Evolutionary conservation across 2,888 invertebrate genomes (phyloP), one percentile per base, ranked within the genome.

Genomic region (Hedychridium roseum): DNA sequence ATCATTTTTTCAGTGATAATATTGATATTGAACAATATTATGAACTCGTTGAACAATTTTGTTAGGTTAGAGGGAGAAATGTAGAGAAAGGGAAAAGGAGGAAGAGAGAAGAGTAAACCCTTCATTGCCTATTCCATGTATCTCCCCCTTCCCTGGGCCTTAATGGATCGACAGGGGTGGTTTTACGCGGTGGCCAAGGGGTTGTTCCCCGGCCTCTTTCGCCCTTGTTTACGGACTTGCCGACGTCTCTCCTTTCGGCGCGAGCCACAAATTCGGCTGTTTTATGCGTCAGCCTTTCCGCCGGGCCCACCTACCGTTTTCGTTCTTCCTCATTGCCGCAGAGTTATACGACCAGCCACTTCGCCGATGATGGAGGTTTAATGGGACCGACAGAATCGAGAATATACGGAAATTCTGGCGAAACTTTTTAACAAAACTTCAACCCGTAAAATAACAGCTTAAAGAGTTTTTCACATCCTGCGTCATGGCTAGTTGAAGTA

Each of bases 111-210:
- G 53, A 43, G 61, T 64, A 59, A 60, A 56, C 50, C 52, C 39
- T 53, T 41, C 51, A 48, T 47, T 36, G 53, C 48, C 41, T 52
- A 56, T 62, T 48, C 45, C 52, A 54, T 51, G 58, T 60, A 53
- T 57, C 57, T 40, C 31, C 17, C 43, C 46, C 43, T 42, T 20
- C 43, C 48, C 39, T 27, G 37, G 48, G 56, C 52, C 55, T 56
- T 60, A 66, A 68, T 64, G 62, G 64, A 64, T 66, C 64, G 62
- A 38, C 54, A 52, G 28, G 52, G 57, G 37, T 53, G 60, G 60
- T 56, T 60, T 58, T 57, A 54, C 50, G 51, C 42, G 54, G 51
- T 53, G 34, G 54, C 57, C 46, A 46, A 55, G 56, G 54, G 50
- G 54, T 56, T 61, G 46, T 56, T 63, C 55, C 59, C 54, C 50